These are phyloP conservation scores for Osmerus mordax DNA, from an alignment of 2,113 vertebrate species.

Conservation along the genomic window DNA sequence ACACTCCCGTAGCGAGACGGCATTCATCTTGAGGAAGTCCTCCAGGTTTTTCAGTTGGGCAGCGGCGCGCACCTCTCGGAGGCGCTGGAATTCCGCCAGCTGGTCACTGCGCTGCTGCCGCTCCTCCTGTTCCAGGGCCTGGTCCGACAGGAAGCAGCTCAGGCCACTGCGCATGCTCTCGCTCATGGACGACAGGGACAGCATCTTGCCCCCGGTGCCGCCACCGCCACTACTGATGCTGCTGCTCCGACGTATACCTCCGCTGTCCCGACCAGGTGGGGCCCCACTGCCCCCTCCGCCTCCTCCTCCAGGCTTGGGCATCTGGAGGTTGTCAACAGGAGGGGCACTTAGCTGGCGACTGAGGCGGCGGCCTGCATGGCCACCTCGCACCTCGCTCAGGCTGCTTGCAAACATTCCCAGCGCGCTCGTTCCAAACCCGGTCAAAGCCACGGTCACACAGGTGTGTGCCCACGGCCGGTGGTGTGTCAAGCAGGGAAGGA, in stretches of 20 bases:
- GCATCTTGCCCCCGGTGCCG: conserved; percentile 66
- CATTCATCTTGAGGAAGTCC: conserved; percentile 88
- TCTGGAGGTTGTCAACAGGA: conserved; percentile 56
- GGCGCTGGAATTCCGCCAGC: conserved; percentile 77
- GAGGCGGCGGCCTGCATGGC: conserved; percentile 19
- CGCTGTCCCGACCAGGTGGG: conserved; percentile 35
- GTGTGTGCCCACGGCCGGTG: neutral
- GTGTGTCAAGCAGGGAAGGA: conserved; percentile 1
- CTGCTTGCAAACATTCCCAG: conserved; percentile 58
- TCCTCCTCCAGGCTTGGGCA: conserved; percentile 54
- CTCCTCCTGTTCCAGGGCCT: conserved; percentile 78
- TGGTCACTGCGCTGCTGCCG: conserved; percentile 73
- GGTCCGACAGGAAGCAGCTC: conserved; percentile 81
- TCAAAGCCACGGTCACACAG: neutral
- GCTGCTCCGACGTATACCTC: conserved; percentile 57
- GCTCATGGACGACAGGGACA: conserved; percentile 86
- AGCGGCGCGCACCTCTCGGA: conserved; percentile 81
- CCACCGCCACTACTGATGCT: conserved; percentile 61
- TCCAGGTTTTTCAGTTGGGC: conserved; percentile 88
- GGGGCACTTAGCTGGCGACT: conserved; percentile 46
- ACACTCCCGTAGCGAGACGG: conserved; percentile 81
- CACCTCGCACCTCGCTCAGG: conserved; percentile 44
- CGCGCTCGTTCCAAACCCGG: neutral
- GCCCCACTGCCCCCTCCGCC: conserved; percentile 36
- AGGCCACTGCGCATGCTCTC: conserved; percentile 84